A percentile compares a stretch with the other conserved stretches of the same genome.
These are phyloP conservation scores for Zosterops hypoxanthus DNA, from an alignment of 2,113 vertebrate genomes.

Conservation along the genomic window DNA sequence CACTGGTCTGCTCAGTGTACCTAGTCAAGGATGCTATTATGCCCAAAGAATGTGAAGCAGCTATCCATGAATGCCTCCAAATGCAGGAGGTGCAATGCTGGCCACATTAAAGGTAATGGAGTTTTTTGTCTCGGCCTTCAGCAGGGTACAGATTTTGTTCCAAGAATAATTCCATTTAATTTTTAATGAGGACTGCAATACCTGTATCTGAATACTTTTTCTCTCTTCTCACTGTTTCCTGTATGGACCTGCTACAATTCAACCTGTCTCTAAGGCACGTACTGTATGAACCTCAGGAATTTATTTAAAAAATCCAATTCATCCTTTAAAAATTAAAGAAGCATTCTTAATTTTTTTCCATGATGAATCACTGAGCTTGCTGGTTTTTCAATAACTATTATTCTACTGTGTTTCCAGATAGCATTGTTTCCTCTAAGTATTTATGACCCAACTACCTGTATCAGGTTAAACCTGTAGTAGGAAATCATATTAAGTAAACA, in stretches of 20 bases:
- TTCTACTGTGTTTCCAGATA: neutral
- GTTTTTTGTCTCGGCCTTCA: neutral
- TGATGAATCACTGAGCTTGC: neutral
- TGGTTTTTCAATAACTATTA: neutral
- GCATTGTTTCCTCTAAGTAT: neutral
- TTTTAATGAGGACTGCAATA: neutral
- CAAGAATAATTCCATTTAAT: neutral
- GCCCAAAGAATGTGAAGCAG: neutral
- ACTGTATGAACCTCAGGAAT: neutral
- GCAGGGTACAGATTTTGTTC: neutral
- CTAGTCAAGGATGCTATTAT: neutral
- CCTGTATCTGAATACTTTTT: neutral
- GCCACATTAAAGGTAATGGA: neutral
- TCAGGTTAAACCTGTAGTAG: neutral
- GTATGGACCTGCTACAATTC: neutral
- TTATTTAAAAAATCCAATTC: neutral
- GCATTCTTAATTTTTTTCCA: accelerated
- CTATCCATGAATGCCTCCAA: neutral
- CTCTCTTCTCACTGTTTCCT: neutral
- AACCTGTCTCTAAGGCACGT: neutral
- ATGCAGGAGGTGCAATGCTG: neutral
- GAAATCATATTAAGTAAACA: neutral
- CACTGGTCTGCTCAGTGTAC: neutral
- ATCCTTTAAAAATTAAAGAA: neutral
- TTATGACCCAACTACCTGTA: neutral